Evolutionary conservation across 2,113 vertebrate genomes (phyloP), one percentile per base, ranked within the genome.

Genomic region (Phalacrocorax brasilianus): DNA sequence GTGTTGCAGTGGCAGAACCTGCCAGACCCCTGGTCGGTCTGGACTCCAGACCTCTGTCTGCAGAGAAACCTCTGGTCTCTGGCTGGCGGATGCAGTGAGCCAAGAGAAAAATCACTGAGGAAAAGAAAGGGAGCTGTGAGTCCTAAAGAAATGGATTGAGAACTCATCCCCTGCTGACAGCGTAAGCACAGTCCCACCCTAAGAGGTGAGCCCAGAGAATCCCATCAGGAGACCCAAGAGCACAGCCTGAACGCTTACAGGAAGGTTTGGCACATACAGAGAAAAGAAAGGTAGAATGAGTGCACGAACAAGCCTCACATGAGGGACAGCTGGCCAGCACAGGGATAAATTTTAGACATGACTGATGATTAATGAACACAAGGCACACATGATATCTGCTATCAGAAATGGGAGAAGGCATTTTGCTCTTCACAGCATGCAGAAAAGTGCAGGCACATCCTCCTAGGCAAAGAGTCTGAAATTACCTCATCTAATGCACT

Each of bases 211-310:
- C 21, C 32, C 10, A 27, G 55, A 62, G 33, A 20, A 53, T 27
- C 42, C 42, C 61, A 13, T 14, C 20, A 50, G 84, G 63, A 52
- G 8, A 47, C 24, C 12, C 3, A 2, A 30, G 30, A 49, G 35
- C 26, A 30, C 44, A 74, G 59, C 26, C 44, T 35, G 35, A 42
- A 14, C 2, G 8, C 62, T 44, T n/a, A 21, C 3, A 8, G 42
- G n/a, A 55, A 21, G 23, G 42, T 19, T 6, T 49, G 42, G 13
- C 50, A 23, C 7, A 4, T 6, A 38, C 30, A 0, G 2, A 63
- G 73, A 30, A 35, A 59, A 45, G 42, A 28, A 40, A 26, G 50
- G 35, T 35, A 27, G 30, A n/a, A 63, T 5, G 26, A 58, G 42
- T 17, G 26, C 26, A 26, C 0, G 3, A 20, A 5, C 11, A 35